phyloP scores from a whole-genome alignment of 1,140 invertebrate genomes.

The Oscheius sp. region DNA sequence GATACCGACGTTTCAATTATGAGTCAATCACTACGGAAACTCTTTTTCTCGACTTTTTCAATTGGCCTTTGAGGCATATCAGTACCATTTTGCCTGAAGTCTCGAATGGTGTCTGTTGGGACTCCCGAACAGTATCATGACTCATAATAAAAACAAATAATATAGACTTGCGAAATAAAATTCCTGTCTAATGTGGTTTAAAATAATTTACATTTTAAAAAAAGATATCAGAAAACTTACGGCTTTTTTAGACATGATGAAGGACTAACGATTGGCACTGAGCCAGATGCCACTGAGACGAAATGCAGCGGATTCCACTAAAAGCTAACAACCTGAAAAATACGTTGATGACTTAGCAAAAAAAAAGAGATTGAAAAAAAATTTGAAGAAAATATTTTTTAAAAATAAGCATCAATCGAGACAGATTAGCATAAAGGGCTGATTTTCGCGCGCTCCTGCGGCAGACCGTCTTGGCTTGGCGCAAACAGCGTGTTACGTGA shows the following conservation, averaged over 20 bases:
- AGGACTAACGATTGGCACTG: not conserved
- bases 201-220: not conserved
- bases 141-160: no score
- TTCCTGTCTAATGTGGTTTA: no score
- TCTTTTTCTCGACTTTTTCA: no score
- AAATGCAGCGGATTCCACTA: not conserved
- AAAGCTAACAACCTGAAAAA: not conserved
- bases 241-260: conserved; percentile 45
- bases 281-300: not conserved
- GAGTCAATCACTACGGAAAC: no score
- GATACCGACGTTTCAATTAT: no score
- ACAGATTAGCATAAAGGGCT: not conserved
- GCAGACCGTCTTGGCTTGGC: not conserved
- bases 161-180: no score
- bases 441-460: not conserved
- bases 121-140: no score
- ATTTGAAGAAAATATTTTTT: no score
- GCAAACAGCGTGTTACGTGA: not conserved
- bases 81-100: no score
- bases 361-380: not conserved
- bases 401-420: no score
- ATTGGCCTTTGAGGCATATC: no score
- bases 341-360: not conserved
- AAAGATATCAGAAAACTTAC: conserved; percentile 29
- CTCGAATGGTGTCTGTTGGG: no score